Base-by-base conservation (phyloP, 2,113 vertebrate species). In the Tragelaphus strepsiceros region DNA sequence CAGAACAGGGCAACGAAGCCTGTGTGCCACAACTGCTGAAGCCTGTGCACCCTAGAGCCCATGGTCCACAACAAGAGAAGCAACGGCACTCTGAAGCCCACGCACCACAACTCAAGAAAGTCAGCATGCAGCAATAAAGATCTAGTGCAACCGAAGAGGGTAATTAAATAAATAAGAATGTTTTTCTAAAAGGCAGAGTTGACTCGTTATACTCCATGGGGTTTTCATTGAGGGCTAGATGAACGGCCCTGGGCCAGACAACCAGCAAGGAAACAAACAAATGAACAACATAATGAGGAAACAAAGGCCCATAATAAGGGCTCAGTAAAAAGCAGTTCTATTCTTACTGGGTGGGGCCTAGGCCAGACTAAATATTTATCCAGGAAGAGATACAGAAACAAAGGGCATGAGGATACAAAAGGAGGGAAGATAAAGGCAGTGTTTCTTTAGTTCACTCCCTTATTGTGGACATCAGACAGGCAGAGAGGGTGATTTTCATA, bases 141-240 rank as follows among this genome's bases (percentile, higher is more conserved):
- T 24, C 35, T 39, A 74, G 21, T 24, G 67, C 21, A 74, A 39
- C 21, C 35, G 39, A 74, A 74, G 7, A 39, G 6, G 39, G 11
- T 24, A 43, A 43, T 43, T 43, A 43, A 74, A 74, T 22, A 24
- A 74, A 39, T 74, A 39, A 74, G 67, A 22, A 74, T 35, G 32
- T 13, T 39, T 39, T 6, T n/a, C 4, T 39, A 39, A 39, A 46
- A n/a, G 2, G 8, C 71, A 6, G 49, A 8, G 4, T 6, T 30
- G 30, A 24, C 9, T 28, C 35, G 81, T 22, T 35, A 15, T 4
- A 10, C n/a, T 46, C 35, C 49, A 26, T 1, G 51, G 19, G 32
- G 12, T 10, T 53, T 15, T 7, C 71, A 53, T 0, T n/a, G 58
- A 19, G 8, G 16, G 12, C 5, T 1, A 3, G 49, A 24, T 4